Base-by-base conservation (phyloP, 2,113 vertebrate genomes). In the Limnothrissa miodon region DNA sequence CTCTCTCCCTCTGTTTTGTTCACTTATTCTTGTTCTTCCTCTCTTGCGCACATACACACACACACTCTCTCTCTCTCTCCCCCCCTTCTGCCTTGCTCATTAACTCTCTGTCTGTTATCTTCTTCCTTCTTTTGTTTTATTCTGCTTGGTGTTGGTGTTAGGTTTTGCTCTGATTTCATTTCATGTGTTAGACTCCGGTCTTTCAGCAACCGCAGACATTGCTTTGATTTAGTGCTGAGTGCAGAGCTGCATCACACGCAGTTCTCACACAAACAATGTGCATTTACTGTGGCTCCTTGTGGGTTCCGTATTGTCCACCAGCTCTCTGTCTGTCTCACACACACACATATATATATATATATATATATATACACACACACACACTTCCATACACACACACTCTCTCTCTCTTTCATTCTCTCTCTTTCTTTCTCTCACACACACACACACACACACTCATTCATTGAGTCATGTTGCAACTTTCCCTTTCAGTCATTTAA, bases 41-140 rank as follows among this genome's bases (percentile, higher is more conserved):
- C 39, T 44, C 19, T 13, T 10, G 48, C 21, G 19, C 45, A 39
- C 42, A 79, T 8, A 36, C 4, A 44, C 39, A 79, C 36, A 39
- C 17, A 70, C 33, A 44, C 62, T 56, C 79, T 42, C 25, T 78
- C 81, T 53, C 53, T 53, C 78, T 17, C 56, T 80, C 53, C 78
- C 42, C 74, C 39, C 17, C 13, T 62, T 81, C 21, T 53, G 1
- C 8, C 45, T 36, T n/a, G 56, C 17, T 86, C 53, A 82, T 45
- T 59, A 78, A 45, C 13, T 82, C 42, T 82, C 13, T 51, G 19
- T 6, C 42, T 79, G 29, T 8, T 53, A 23, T 81, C 33, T 23
- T 36, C 66, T 36, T 39, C 25, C 66, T 36, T 36, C 66, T 10
- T 36, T 36, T 13, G 11, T 33, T 74, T 33, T 74, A 29, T 74